phyloP scores from a whole-genome alignment of 1,140 invertebrate genomes.

The Oncopeltus fasciatus region DNA sequence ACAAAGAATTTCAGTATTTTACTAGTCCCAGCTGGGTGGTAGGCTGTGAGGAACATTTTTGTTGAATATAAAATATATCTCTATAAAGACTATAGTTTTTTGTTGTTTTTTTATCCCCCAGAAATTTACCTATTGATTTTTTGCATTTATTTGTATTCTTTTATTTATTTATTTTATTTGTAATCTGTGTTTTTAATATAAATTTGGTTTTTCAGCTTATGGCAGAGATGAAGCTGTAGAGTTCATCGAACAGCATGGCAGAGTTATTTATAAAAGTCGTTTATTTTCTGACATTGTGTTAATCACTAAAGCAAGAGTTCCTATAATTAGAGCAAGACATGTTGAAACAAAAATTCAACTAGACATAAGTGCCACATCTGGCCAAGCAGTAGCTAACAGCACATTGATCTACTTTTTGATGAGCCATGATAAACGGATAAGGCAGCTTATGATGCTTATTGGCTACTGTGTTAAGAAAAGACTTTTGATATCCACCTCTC shows the following conservation, averaged over 20 bases:
- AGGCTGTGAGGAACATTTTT: too few relatives aligned
- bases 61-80: too few relatives aligned
- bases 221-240: background rate
- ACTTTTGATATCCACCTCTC: background rate
- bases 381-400: slow-evolving; percentile 5
- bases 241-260: background rate
- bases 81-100: too few relatives aligned
- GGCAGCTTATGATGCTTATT: slow-evolving; percentile 3
- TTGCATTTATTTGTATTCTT: too few relatives aligned
- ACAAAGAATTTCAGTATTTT: too few relatives aligned
- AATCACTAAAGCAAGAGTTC: background rate
- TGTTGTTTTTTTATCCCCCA: too few relatives aligned
- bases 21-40: too few relatives aligned
- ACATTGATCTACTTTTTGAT: background rate
- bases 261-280: background rate
- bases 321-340: background rate
- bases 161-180: too few relatives aligned
- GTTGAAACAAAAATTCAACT: background rate
- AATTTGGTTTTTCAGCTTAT: background rate
- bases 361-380: slow-evolving; percentile 8
- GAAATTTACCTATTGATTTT: too few relatives aligned
- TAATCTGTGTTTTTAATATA: too few relatives aligned
- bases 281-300: background rate
- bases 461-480: background rate
- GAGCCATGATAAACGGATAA: background rate